Evolutionary conservation across 2,888 invertebrate genomes (phyloP).

Genomic region (Steinernema hermaphroditum): DNA sequence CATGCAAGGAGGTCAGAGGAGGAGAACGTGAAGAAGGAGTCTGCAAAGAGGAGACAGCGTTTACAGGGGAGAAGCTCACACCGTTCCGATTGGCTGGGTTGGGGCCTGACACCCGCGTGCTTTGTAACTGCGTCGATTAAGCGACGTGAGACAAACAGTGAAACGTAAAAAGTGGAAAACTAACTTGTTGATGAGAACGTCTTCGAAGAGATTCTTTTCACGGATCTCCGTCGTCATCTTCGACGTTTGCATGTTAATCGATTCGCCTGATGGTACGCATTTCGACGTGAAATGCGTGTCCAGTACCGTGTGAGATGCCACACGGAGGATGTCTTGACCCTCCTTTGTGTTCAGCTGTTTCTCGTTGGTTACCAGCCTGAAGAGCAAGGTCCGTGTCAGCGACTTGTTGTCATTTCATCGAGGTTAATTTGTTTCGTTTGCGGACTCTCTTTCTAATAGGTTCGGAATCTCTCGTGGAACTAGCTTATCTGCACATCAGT

Average conservation of each 20-base stretch:
- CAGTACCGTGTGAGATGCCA: neutral
- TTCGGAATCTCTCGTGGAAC: too few species aligned
- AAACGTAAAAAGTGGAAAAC: neutral
- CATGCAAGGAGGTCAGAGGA: slow-evolving; percentile 1
- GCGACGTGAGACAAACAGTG: slow-evolving; percentile 26
- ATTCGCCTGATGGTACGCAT: slow-evolving; percentile 1
- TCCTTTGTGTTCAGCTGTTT: neutral
- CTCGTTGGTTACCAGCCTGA: slow-evolving; percentile 9
- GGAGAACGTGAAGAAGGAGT: neutral
- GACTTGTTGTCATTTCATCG: too few species aligned
- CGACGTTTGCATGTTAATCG: neutral
- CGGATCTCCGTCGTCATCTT: slow-evolving; percentile 6
- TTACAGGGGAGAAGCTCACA: slow-evolving; percentile 13
- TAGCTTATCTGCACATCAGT: too few species aligned
- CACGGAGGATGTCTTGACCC: neutral
- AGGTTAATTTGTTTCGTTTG: too few species aligned
- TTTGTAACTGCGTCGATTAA: neutral
- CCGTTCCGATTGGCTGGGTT: neutral
- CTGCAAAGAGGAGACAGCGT: slow-evolving; percentile 2
- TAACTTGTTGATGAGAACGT: slow-evolving; percentile 29
- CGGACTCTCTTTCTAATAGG: too few species aligned
- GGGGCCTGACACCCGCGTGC: slow-evolving; percentile 4
- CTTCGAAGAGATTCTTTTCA: slow-evolving; percentile 18
- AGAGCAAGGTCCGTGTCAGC: too few species aligned
- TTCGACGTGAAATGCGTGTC: slow-evolving; percentile 19